Evolutionary conservation across 2,113 vertebrate species (phyloP).

Genomic region (Otocyon megalotis): DNA sequence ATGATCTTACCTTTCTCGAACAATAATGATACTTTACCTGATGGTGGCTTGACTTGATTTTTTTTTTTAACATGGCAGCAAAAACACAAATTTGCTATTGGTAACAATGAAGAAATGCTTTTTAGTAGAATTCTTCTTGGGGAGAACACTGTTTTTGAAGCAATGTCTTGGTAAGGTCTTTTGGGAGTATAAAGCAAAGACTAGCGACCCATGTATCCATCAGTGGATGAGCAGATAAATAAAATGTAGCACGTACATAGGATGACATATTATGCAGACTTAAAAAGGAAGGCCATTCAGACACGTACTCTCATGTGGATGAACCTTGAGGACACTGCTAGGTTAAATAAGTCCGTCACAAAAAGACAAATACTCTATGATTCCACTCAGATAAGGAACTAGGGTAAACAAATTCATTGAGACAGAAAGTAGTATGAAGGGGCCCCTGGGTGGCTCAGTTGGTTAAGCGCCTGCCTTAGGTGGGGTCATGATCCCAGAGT

Average conservation of each 20-base stretch:
- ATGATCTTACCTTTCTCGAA: not conserved
- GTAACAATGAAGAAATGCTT: not conserved
- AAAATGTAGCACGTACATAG: not conserved
- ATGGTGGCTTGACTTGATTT: not conserved
- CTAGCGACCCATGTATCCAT: not conserved
- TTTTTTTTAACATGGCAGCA: conserved; percentile 1
- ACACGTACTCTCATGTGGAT: not conserved
- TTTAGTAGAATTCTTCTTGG: not conserved
- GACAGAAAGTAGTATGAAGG: not conserved
- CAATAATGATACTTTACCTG: not conserved
- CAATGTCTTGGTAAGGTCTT: not conserved
- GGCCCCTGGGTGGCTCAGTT: too few species aligned
- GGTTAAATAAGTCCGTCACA: not conserved
- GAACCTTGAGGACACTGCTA: not conserved
- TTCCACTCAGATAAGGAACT: not conserved
- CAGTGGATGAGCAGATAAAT: not conserved
- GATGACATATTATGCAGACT: not conserved
- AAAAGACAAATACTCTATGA: not conserved
- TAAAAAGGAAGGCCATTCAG: not conserved
- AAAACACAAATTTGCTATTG: conserved; percentile 5
- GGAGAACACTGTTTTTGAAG: not conserved
- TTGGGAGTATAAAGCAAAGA: not conserved
- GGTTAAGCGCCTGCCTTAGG: too few species aligned
- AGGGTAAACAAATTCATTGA: not conserved
- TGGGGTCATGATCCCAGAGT: too few species aligned